phyloP scores from a whole-genome alignment of 2,797 vertebrate genomes.

The Pachyuromys duprasi region DNA sequence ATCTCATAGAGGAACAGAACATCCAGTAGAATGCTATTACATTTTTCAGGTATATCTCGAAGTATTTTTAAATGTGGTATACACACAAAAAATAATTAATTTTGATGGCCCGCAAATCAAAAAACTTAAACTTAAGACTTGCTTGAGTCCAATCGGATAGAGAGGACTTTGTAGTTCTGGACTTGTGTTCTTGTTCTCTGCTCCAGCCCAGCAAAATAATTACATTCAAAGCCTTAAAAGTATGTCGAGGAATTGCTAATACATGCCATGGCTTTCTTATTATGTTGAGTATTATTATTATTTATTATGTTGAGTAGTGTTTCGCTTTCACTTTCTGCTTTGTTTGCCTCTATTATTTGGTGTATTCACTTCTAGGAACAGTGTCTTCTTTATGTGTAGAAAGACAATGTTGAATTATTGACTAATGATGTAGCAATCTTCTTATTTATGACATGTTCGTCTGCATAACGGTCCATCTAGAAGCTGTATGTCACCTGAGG shows the following conservation, averaged over 20 bases:
- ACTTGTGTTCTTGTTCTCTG: neutral
- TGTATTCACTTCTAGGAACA: neutral
- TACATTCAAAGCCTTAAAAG: too few relatives aligned
- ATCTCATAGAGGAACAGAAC: neutral
- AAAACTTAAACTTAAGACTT: neutral
- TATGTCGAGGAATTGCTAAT: too few relatives aligned
- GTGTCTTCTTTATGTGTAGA: neutral
- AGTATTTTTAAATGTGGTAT: neutral
- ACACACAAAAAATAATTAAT: neutral
- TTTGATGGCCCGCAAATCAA: neutral
- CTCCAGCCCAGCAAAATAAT: too few relatives aligned
- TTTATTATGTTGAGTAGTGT: neutral
- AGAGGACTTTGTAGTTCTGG: neutral
- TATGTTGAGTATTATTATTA: too few relatives aligned
- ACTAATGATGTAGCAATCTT: neutral
- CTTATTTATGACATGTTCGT: conserved; percentile 41
- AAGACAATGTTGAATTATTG: neutral
- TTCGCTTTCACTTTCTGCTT: neutral
- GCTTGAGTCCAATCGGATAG: neutral
- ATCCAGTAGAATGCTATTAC: neutral
- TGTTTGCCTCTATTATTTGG: neutral
- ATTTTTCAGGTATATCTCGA: neutral
- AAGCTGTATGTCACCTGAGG: conserved; percentile 47
- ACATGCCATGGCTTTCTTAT: too few relatives aligned
- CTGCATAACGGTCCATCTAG: conserved; percentile 18